A percentile compares a stretch with the other conserved stretches of the same genome.
Evolutionary conservation across 2,113 vertebrate species (phyloP).

Genomic region (Odocoileus virginianus): DNA sequence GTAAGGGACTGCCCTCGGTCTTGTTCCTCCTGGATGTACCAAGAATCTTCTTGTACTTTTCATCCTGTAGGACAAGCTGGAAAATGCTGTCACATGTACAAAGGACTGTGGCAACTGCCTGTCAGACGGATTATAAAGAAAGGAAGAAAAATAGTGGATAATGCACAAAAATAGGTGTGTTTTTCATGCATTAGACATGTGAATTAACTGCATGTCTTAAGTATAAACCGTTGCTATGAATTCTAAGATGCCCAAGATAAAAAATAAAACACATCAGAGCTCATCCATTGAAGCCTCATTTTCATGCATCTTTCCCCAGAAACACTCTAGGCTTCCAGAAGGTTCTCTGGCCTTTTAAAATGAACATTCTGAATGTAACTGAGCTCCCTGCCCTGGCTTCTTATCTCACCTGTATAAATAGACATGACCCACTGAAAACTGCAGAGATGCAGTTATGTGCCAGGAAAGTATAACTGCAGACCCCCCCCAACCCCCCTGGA

Average conservation of each 20-base stretch:
- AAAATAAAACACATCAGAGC: neutral
- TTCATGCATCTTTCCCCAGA: neutral
- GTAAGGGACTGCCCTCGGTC: neutral
- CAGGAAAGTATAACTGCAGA: neutral
- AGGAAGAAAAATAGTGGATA: slow-evolving; percentile 3
- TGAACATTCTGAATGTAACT: neutral
- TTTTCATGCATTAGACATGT: neutral
- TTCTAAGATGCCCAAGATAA: neutral
- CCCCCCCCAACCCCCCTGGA: neutral
- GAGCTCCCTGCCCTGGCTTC: neutral
- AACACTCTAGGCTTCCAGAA: neutral
- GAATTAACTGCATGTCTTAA: neutral
- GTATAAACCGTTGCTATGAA: neutral
- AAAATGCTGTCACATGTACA: neutral
- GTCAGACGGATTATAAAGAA: neutral
- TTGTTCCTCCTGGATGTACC: neutral
- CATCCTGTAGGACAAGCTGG: neutral
- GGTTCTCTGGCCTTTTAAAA: neutral
- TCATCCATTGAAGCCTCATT: slow-evolving; percentile 19
- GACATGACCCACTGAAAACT: neutral
- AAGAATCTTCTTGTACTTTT: neutral
- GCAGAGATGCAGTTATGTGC: neutral
- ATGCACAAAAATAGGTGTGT: neutral
- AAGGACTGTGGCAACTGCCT: neutral
- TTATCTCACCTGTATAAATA: neutral